A percentile compares a stretch with the other conserved stretches of the same genome.
Conservation (phyloP, 2,888 invertebrate species). For the Cyrtodaria siliqua region DNA sequence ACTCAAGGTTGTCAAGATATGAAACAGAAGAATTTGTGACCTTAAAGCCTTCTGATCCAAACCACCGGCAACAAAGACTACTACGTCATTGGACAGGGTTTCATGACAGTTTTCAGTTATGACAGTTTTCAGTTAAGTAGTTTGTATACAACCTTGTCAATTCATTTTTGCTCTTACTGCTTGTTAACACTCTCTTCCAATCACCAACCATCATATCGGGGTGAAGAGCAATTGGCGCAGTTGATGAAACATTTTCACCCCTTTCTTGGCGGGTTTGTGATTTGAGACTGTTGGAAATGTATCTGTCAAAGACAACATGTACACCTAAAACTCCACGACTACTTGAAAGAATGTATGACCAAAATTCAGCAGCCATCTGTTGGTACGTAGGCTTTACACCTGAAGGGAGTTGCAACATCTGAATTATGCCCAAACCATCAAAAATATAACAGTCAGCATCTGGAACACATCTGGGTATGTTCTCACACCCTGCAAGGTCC, state of each 20-base stretch:
- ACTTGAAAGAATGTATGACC: neutral
- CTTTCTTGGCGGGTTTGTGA: neutral
- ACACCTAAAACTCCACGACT: neutral
- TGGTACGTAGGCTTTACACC: neutral
- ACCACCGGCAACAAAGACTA: neutral
- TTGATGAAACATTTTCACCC: neutral
- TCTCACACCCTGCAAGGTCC: neutral
- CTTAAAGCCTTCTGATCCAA: neutral
- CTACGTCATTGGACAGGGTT: neutral
- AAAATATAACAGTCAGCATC: neutral
- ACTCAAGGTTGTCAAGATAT: neutral
- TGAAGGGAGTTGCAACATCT: slow-evolving; percentile 3
- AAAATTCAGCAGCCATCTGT: neutral
- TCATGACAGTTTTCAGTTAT: neutral
- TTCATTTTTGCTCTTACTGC: neutral
- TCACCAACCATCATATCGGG: slow-evolving; percentile 7
- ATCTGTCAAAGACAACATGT: neutral
- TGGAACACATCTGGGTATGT: no score
- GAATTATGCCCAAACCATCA: slow-evolving; percentile 3
- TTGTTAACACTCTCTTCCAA: slow-evolving; percentile 4
- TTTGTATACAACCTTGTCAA: neutral
- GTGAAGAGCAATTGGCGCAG: slow-evolving; percentile 3
- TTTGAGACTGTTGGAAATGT: neutral
- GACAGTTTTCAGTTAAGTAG: neutral
- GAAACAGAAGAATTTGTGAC: neutral